These are phyloP conservation scores for Erpetoichthys calabaricus DNA, from an alignment of 2,797 vertebrate species.

Conservation along the genomic window DNA sequence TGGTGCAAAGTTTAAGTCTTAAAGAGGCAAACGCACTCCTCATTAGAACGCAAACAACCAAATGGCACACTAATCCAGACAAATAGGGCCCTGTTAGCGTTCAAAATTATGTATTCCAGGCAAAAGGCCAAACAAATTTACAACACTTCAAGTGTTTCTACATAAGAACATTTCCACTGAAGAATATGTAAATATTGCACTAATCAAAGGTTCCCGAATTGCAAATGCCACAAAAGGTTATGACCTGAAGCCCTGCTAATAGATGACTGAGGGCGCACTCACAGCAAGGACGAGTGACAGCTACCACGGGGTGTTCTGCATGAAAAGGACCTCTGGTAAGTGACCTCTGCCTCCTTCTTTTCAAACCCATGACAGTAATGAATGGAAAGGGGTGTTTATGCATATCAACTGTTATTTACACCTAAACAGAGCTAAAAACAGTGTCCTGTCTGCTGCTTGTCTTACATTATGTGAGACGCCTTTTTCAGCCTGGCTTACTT, in stretches of 20 bases:
- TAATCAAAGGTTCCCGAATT: slow-evolving; percentile 86
- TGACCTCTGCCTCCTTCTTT: slow-evolving; percentile 77
- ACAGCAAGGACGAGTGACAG: slow-evolving; percentile 63
- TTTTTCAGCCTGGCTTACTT: neutral
- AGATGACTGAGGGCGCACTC: slow-evolving; percentile 51
- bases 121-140: slow-evolving; percentile 83
- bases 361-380: slow-evolving; percentile 76
- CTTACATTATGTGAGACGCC: neutral
- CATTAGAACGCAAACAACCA: slow-evolving; percentile 16
- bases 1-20: slow-evolving; percentile 7
- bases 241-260: slow-evolving; percentile 76
- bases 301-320: slow-evolving; percentile 74
- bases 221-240: slow-evolving; percentile 80
- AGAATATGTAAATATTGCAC: slow-evolving; percentile 83
- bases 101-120: slow-evolving; percentile 52
- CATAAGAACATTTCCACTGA: slow-evolving; percentile 56
- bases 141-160: slow-evolving; percentile 66
- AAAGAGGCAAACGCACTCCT: slow-evolving; percentile 4
- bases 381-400: slow-evolving; percentile 71
- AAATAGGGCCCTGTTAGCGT: slow-evolving; percentile 41
- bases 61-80: slow-evolving; percentile 33
- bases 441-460: slow-evolving; percentile 3
- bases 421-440: slow-evolving; percentile 43
- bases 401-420: slow-evolving; percentile 73
- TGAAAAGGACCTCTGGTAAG: slow-evolving; percentile 79